A percentile compares a stretch with the other conserved stretches of the same genome.
Evolutionary conservation across 2,113 vertebrate genomes (phyloP).

Genomic region (Carollia perspicillata): DNA sequence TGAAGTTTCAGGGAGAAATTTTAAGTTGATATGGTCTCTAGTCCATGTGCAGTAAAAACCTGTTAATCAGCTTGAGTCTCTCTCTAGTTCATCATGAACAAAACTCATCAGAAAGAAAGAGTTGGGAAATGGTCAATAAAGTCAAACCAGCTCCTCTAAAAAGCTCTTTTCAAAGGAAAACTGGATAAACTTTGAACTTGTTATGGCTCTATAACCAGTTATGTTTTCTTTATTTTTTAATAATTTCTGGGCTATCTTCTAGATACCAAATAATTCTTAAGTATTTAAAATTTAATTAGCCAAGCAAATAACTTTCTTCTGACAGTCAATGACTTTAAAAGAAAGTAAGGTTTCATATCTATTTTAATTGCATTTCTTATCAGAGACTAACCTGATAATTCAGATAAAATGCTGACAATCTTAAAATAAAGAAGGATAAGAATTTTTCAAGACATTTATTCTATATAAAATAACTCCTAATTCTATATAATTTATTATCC

Average conservation of each 20-base stretch:
- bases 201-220: background rate
- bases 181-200: background rate
- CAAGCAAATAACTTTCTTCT: background rate
- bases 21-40: background rate
- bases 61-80: background rate
- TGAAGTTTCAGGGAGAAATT: background rate
- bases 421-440: background rate
- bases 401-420: background rate
- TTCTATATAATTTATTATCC: background rate
- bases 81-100: background rate
- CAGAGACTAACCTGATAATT: background rate
- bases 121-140: background rate
- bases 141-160: background rate
- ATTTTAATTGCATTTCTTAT: constrained; percentile 9
- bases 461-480: background rate
- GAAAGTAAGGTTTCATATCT: background rate
- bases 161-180: background rate
- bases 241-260: background rate
- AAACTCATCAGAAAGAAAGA: background rate
- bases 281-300: background rate
- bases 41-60: background rate
- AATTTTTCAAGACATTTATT: background rate
- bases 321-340: background rate
- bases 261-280: background rate
- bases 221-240: background rate